These are phyloP conservation scores for Volucella zonaria DNA, from an alignment of 2,888 invertebrate species.

Conservation along the genomic window DNA sequence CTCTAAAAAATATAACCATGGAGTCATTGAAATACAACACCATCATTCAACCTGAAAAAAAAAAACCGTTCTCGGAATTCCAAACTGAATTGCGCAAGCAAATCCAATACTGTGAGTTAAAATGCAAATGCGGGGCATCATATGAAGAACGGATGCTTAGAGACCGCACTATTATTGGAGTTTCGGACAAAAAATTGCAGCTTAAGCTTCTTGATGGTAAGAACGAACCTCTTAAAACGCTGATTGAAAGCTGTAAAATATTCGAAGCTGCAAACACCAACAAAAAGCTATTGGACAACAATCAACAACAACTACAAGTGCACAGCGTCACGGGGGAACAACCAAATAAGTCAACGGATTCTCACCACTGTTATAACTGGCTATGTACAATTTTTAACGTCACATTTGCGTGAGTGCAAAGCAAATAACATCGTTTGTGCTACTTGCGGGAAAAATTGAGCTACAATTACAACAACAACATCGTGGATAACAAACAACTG, in stretches of 20 bases:
- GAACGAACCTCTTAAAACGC: constrained; percentile 55
- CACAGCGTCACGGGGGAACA: constrained; percentile 10
- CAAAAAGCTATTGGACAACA: constrained; percentile 57
- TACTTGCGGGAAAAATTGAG: constrained; percentile 30
- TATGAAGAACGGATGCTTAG: constrained; percentile 71
- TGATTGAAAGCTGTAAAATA: constrained; percentile 67
- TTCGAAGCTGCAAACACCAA: constrained; percentile 54
- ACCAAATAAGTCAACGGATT: constrained; percentile 25
- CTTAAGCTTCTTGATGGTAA: constrained; percentile 68
- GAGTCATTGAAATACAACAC: too few species aligned
- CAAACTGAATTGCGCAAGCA: too few species aligned
- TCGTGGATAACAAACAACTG: constrained; percentile 4
- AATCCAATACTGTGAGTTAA: too few species aligned
- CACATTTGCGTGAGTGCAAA: constrained; percentile 51
- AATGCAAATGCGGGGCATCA: constrained; percentile 45
- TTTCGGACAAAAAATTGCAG: constrained; percentile 63
- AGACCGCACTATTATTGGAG: constrained; percentile 71
- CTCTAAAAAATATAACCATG: too few species aligned
- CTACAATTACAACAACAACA: constrained; percentile 9
- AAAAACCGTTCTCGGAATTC: too few species aligned
- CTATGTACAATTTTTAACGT: constrained; percentile 43
- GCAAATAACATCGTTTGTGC: constrained; percentile 60
- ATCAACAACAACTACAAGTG: constrained; percentile 40
- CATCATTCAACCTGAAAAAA: too few species aligned
- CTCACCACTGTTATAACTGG: constrained; percentile 46